Base-by-base conservation (phyloP, 2,113 vertebrate genomes). In the Sialia sialis region DNA sequence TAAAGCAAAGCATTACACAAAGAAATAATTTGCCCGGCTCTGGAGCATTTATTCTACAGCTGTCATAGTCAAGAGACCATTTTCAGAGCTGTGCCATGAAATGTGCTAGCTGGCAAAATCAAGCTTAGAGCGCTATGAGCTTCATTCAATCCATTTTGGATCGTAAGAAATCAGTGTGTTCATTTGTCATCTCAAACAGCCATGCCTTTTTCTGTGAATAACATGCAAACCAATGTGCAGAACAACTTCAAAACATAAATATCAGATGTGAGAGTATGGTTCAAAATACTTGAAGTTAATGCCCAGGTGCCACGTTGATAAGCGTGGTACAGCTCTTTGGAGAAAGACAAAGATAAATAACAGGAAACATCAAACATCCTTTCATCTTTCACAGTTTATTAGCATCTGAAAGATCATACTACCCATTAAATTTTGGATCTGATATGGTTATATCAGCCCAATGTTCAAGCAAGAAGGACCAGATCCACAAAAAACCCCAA, bases 301-400 rank as follows among this genome's bases (percentile, higher is more conserved):
- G 21, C 27, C 78, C 30, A 44, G 64, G 27, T 90, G 43, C 27
- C 64, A 44, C 0, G 0, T 25, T 75, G 39, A 63, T 48, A 92
- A 78, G 17, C 6, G 19, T 14, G 67, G 34, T 55, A 83, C 13
- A 80, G 78, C 80, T 84, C 46, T 86, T 80, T 70, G 76, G 79
- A 86, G 58, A 86, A 87, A 89, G 14, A 10, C 14, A 82, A 81
- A 92, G 69, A 88, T 51, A 91, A 86, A 63, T 66, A 94, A 78
- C 22, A 78, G 13, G 11, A 70, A 93, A 93, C 21, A 81, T 93
- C 76, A 94, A 92, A 51, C 23, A 75, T 30, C 43, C 51, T 96
- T 96, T 95, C 51, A 86, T 90, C 48, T 46, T 54, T 86, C 64
- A 74, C 32, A 89, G 64, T 70, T 80, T 60, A 94, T 87, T 83